Evolutionary conservation across 2,113 vertebrate genomes (phyloP).

Genomic region (Ophthalmolycus amberensis): DNA sequence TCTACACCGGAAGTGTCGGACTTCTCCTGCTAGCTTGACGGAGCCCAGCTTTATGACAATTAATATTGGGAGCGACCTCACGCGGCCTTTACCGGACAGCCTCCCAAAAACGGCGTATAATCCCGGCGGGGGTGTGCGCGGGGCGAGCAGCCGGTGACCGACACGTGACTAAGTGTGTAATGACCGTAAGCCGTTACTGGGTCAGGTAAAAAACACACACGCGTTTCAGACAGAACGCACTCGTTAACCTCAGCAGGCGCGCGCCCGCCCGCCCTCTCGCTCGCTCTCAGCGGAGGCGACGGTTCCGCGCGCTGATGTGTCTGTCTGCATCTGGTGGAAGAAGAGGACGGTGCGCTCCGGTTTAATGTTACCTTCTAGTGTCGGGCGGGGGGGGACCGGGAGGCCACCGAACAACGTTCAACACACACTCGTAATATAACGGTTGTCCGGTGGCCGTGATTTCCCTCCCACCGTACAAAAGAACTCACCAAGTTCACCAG

Average conservation of each 20-base stretch:
- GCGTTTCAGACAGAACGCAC: conserved; percentile 75
- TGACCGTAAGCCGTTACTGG: conserved; percentile 58
- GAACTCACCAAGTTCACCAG: conserved; percentile 78
- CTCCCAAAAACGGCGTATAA: conserved; percentile 45
- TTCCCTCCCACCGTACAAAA: conserved; percentile 36
- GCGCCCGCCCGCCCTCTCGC: conserved; percentile 45
- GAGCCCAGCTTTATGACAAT: conserved; percentile 55
- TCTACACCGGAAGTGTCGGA: conserved; percentile 31
- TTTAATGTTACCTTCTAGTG: conserved; percentile 61
- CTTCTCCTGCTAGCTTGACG: conserved; percentile 19
- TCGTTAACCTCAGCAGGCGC: conserved; percentile 77
- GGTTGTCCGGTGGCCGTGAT: conserved; percentile 32
- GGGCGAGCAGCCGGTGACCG: conserved; percentile 35
- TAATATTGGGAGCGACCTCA: conserved; percentile 73
- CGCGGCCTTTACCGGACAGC: conserved; percentile 73
- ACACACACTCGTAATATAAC: conserved; percentile 7
- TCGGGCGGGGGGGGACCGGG: background rate
- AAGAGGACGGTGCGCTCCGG: conserved; percentile 56
- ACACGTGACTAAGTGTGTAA: conserved; percentile 56
- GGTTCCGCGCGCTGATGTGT: conserved; percentile 76
- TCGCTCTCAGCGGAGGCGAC: conserved; percentile 52
- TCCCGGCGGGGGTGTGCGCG: conserved; percentile 44
- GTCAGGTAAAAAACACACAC: conserved; percentile 72
- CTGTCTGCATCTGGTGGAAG: conserved; percentile 70
- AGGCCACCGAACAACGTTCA: conserved; percentile 3